Base-by-base conservation (phyloP, 2,113 vertebrate species). In the Varanus komodoensis region DNA sequence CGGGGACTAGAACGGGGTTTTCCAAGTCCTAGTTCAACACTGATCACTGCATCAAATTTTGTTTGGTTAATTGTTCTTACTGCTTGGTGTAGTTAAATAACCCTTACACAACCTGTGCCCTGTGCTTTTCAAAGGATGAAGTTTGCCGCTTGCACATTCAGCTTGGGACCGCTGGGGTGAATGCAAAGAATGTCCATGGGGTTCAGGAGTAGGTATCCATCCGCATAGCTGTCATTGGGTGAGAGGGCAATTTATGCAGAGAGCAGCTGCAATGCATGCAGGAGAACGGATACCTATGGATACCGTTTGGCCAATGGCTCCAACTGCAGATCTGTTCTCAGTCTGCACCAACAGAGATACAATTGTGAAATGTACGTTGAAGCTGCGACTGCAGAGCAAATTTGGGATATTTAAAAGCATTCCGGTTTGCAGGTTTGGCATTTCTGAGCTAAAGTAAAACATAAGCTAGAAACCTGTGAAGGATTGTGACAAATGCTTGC, bases 161-260 rank as follows among this genome's bases (percentile, higher is more conserved):
- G 29, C 44, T 78, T 89, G 34, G 64, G 79, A 68, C 44, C 5
- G 44, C 73, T 38, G 48, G 38, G 34, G n/a, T 1, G 71, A 89
- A 84, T 84, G 74, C 57, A 52, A 82, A 78, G 71, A 89, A 89
- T 17, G 21, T n/a, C 52, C 67, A 84, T 14, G 44, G 87, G 88
- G n/a, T 7, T 12, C 19, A 52, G 27, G 44, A 32, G 81, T 8
- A 67, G 69, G 38, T 23, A n/a, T n/a, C n/a, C n/a, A 34, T 9
- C 32, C 6, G 23, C 50, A 4, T 1, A 12, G 14, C 52, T 4
- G 69, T 83, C 9, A 19, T 29, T 75, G 88, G 54, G n/a, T 29
- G 48, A 23, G 50, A 34, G 3, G 27, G 67, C 44, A 68, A 84
- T 84, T 89, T 78, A 68, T 50, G 57, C 44, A 52, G 8, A 84